A percentile compares a stretch with the other conserved stretches of the same genome.
These are phyloP conservation scores for Drosophila cardini DNA, from an alignment of 1,140 invertebrate species.

Conservation along the genomic window DNA sequence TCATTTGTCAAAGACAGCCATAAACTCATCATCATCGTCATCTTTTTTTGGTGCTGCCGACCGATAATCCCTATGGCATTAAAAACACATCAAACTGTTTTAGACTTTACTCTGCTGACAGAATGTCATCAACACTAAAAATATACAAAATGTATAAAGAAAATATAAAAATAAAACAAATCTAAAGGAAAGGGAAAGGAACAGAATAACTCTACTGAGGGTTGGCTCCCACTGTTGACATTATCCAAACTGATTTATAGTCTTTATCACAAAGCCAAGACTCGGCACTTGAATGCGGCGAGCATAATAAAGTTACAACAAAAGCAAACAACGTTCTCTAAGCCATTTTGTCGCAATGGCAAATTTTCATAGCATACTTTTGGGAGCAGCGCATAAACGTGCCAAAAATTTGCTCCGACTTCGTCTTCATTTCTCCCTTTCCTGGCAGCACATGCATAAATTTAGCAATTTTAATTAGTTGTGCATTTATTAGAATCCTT, in stretches of 20 bases:
- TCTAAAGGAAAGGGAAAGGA: no score
- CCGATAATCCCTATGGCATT: slow-evolving; percentile 65
- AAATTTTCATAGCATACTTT: slow-evolving; percentile 41
- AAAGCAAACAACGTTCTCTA: slow-evolving; percentile 1
- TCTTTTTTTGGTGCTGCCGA: slow-evolving; percentile 18
- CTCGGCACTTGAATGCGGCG: slow-evolving; percentile 58
- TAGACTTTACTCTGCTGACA: slow-evolving; percentile 37
- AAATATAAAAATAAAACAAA: slow-evolving; percentile 35
- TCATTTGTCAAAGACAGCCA: slow-evolving; percentile 65
- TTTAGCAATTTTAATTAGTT: slow-evolving; percentile 56
- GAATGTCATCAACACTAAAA: slow-evolving; percentile 61
- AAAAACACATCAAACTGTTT: slow-evolving; percentile 77
- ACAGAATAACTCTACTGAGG: no score
- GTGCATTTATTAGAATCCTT: slow-evolving; percentile 31
- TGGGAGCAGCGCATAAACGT: slow-evolving; percentile 32
- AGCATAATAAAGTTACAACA: slow-evolving; percentile 52
- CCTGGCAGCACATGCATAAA: slow-evolving; percentile 33
- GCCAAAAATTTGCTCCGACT: slow-evolving; percentile 8
- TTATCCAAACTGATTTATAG: slow-evolving; percentile 77
- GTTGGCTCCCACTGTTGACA: slow-evolving; percentile 56
- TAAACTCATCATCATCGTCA: slow-evolving; percentile 25
- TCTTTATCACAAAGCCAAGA: slow-evolving; percentile 62
- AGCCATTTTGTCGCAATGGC: slow-evolving; percentile 6
- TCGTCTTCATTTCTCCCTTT: not conserved
- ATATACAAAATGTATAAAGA: slow-evolving; percentile 1